A percentile compares a stretch with the other conserved stretches of the same genome.
phyloP scores from a whole-genome alignment of 1,140 invertebrate species.

The Oscheius sp. region DNA sequence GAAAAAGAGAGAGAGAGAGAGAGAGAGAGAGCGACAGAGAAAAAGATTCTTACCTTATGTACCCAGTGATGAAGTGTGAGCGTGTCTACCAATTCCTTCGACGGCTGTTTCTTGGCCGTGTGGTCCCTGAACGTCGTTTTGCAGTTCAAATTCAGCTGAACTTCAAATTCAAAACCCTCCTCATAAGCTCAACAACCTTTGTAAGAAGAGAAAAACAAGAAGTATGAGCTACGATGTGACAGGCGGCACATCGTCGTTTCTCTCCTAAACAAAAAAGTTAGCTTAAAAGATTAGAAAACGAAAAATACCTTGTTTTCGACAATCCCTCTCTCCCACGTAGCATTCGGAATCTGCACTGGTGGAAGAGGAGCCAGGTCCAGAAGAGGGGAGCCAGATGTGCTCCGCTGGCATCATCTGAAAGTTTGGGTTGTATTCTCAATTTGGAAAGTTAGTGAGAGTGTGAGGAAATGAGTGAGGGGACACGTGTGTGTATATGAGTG shows the following conservation, averaged over 20 bases:
- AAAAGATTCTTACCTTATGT: constrained; percentile 68
- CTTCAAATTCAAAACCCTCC: constrained; percentile 16
- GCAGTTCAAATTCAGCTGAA: constrained; percentile 56
- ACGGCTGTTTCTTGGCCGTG: constrained; percentile 38
- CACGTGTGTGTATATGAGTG: no score
- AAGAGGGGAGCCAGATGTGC: constrained; percentile 59
- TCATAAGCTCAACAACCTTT: constrained; percentile 43
- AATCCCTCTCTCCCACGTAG: constrained; percentile 59
- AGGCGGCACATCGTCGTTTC: constrained; percentile 58
- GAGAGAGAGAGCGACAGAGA: no score
- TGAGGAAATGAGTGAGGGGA: no score
- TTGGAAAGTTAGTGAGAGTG: no score
- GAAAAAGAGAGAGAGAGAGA: background rate
- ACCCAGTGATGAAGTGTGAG: constrained; percentile 82
- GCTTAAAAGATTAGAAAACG: background rate
- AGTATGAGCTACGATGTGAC: constrained; percentile 59
- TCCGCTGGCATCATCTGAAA: constrained; percentile 49
- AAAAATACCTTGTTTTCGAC: constrained; percentile 43
- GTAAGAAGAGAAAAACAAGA: constrained; percentile 55
- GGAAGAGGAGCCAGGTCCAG: constrained; percentile 48
- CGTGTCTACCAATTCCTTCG: constrained; percentile 48
- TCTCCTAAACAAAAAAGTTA: constrained; percentile 40
- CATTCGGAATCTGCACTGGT: constrained; percentile 57
- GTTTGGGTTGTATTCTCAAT: background rate
- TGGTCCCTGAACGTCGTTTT: constrained; percentile 59